phyloP scores from a whole-genome alignment of 92 coral and sea anemone species.

The Parazoanthus swiftii region DNA sequence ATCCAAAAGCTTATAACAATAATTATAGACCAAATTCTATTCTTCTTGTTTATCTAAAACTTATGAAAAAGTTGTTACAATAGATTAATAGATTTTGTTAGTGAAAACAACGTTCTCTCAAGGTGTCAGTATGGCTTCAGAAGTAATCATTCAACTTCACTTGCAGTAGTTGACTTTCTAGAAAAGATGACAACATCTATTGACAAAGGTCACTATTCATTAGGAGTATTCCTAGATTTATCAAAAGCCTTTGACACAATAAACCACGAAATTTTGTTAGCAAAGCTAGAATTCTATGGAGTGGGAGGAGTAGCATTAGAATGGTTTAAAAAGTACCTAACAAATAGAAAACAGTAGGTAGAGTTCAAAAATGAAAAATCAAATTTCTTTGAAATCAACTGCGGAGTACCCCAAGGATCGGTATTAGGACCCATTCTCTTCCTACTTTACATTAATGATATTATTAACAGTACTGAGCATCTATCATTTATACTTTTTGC shows the following conservation, averaged over 20 bases:
- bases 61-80: too few relatives aligned
- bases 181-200: too few relatives aligned
- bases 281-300: neutral
- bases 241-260: too few relatives aligned
- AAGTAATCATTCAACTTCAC: too few relatives aligned
- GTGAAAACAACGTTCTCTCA: neutral
- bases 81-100: conserved; percentile 1
- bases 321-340: neutral
- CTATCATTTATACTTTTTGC: neutral
- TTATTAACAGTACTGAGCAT: neutral
- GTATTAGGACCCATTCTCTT: neutral
- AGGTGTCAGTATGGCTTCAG: neutral
- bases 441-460: neutral
- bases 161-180: too few relatives aligned
- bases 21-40: too few relatives aligned
- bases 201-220: too few relatives aligned
- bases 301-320: neutral
- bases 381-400: neutral
- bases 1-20: too few relatives aligned
- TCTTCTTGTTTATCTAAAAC: too few relatives aligned
- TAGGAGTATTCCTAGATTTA: too few relatives aligned
- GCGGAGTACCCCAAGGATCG: neutral
- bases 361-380: neutral
- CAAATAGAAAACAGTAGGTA: too few relatives aligned
- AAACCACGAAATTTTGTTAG: too few relatives aligned